Conservation (phyloP, 2,113 vertebrate species). For the Perccottus glenii region DNA sequence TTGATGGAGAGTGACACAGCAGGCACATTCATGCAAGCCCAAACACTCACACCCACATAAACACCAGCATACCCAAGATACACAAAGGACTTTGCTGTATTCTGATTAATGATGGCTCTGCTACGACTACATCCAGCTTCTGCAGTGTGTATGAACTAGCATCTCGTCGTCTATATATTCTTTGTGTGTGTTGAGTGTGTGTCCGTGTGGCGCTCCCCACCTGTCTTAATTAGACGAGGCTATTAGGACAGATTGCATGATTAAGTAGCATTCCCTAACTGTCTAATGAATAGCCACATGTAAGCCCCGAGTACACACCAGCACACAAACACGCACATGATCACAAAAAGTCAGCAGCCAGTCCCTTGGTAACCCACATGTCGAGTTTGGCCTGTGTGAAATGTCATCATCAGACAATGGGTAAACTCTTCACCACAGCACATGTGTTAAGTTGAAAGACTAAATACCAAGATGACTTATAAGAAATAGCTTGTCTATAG, state of each 20-base stretch:
- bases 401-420: conserved; percentile 1
- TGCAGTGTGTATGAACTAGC: conserved; percentile 8
- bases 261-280: conserved; percentile 59
- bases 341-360: neutral
- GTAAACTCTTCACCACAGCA: conserved; percentile 2
- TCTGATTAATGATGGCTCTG: conserved; percentile 60
- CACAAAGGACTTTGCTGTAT: conserved; percentile 20
- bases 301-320: neutral
- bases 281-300: conserved; percentile 46
- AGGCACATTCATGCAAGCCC: conserved; percentile 34
- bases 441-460: conserved; percentile 4
- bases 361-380: conserved; percentile 3
- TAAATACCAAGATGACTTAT: neutral
- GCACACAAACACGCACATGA: conserved; percentile 3
- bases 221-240: conserved; percentile 65
- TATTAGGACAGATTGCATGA: conserved; percentile 70
- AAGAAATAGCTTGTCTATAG: too few relatives aligned
- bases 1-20: conserved; percentile 72
- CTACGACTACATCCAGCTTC: conserved; percentile 41
- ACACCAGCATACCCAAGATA: conserved; percentile 7
- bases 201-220: conserved; percentile 38
- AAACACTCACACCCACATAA: conserved; percentile 12
- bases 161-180: conserved; percentile 1
- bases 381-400: conserved; percentile 5
- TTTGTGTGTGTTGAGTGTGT: conserved; percentile 17